A percentile compares a stretch with the other conserved stretches of the same genome.
These are phyloP conservation scores for Erebia aethiops DNA, from an alignment of 2,888 invertebrate species.

Conservation along the genomic window DNA sequence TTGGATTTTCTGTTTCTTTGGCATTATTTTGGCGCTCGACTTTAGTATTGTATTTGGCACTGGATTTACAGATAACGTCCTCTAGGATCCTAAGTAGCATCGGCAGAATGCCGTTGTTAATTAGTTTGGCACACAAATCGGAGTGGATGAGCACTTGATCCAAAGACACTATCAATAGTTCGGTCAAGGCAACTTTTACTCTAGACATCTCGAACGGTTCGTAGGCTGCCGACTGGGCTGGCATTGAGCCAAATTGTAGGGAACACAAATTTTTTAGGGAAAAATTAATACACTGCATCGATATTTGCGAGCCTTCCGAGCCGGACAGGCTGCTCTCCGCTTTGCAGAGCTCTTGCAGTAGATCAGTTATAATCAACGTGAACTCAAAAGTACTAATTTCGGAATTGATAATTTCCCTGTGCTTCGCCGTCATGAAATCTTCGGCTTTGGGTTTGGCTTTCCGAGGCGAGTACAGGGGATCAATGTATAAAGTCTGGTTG, in stretches of 20 bases:
- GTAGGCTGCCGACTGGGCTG: slow-evolving; percentile 53
- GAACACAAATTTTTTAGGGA: slow-evolving; percentile 83
- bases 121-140: slow-evolving; percentile 81
- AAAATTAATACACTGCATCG: slow-evolving; percentile 84
- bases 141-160: slow-evolving; percentile 80
- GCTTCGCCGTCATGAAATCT: slow-evolving; percentile 80
- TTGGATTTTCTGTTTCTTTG: slow-evolving; percentile 49
- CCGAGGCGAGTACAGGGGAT: slow-evolving; percentile 60
- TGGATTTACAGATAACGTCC: slow-evolving; percentile 74
- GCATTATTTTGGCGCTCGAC: slow-evolving; percentile 51
- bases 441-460: slow-evolving; percentile 74
- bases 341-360: slow-evolving; percentile 80
- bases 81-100: slow-evolving; percentile 84
- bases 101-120: slow-evolving; percentile 84
- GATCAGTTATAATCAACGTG: slow-evolving; percentile 80
- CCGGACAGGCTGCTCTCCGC: slow-evolving; percentile 78
- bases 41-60: slow-evolving; percentile 53
- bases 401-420: slow-evolving; percentile 77
- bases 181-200: slow-evolving; percentile 81
- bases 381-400: slow-evolving; percentile 82
- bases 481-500: slow-evolving; percentile 64
- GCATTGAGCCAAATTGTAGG: slow-evolving; percentile 82
- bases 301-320: slow-evolving; percentile 80
- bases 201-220: slow-evolving; percentile 66
- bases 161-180: slow-evolving; percentile 81